Percentiles rank a stretch among this genome's conserved stretches.
Evolutionary conservation across 2,113 vertebrate genomes (phyloP).

Genomic region (Pelecanoides urinatrix): DNA sequence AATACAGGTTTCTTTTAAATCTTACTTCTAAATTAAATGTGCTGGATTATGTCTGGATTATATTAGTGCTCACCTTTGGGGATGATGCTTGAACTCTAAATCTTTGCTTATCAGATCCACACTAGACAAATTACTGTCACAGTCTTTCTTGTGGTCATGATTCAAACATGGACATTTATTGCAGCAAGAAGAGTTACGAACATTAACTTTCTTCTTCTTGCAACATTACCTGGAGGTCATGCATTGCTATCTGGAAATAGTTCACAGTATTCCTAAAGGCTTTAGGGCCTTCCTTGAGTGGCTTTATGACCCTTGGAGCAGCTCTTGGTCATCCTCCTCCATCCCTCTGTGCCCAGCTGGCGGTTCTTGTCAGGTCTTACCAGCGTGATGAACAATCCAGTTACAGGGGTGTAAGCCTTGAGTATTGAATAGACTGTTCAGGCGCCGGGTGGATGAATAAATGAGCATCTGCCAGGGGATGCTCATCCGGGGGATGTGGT

Average conservation of each 20-base stretch:
- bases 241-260: neutral
- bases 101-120: neutral
- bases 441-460: rapidly evolving
- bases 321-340: neutral
- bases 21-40: neutral
- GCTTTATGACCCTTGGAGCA: neutral
- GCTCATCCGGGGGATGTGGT: rapidly evolving
- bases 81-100: neutral
- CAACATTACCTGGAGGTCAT: too few species aligned
- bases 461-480: rapidly evolving
- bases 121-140: neutral
- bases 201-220: neutral
- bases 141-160: neutral
- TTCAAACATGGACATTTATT: neutral
- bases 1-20: neutral
- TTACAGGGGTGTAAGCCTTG: neutral
- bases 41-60: neutral
- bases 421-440: rapidly evolving
- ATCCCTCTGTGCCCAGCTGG: neutral
- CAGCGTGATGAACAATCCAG: too few species aligned
- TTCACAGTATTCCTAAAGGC: neutral
- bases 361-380: neutral
- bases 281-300: neutral
- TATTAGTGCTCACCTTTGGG: neutral
- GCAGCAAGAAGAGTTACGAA: neutral